Conservation (phyloP, 2,888 invertebrate species). For the Eilema griseolum region DNA sequence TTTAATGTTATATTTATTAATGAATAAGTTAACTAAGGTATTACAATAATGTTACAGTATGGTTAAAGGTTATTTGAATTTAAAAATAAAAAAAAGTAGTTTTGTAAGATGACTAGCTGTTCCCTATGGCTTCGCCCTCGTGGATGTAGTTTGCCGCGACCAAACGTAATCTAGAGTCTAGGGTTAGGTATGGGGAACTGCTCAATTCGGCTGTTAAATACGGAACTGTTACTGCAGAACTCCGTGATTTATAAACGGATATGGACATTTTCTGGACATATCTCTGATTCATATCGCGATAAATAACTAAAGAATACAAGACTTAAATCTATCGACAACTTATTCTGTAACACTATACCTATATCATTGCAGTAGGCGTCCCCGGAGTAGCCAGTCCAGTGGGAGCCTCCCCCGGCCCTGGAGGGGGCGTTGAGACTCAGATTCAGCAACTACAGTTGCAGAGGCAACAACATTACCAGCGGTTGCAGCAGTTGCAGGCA, state of each 20-base stretch:
- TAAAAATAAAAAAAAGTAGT: background rate
- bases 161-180: too few relatives aligned
- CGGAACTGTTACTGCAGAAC: too few relatives aligned
- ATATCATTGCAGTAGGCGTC: constrained; percentile 48
- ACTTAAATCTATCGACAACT: too few relatives aligned
- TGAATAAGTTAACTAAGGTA: background rate
- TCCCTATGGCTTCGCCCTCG: too few relatives aligned
- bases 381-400: constrained; percentile 57
- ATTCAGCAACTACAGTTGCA: constrained; percentile 83
- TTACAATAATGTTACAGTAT: background rate
- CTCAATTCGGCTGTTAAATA: too few relatives aligned
- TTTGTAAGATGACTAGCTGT: background rate
- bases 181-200: too few relatives aligned
- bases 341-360: background rate
- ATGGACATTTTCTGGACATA: too few relatives aligned
- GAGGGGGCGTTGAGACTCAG: constrained; percentile 65
- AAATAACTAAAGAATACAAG: too few relatives aligned
- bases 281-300: too few relatives aligned
- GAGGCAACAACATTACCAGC: constrained; percentile 89
- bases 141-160: too few relatives aligned
- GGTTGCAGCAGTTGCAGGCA: constrained; percentile 88
- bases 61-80: background rate
- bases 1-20: background rate
- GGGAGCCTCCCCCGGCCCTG: constrained; percentile 50
- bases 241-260: too few relatives aligned